Percentiles rank a stretch among this genome's conserved stretches.
Evolutionary conservation across 35 echinoderm and acorn worm genomes (phyloP).

Genomic region (Holothuria glaberrima): DNA sequence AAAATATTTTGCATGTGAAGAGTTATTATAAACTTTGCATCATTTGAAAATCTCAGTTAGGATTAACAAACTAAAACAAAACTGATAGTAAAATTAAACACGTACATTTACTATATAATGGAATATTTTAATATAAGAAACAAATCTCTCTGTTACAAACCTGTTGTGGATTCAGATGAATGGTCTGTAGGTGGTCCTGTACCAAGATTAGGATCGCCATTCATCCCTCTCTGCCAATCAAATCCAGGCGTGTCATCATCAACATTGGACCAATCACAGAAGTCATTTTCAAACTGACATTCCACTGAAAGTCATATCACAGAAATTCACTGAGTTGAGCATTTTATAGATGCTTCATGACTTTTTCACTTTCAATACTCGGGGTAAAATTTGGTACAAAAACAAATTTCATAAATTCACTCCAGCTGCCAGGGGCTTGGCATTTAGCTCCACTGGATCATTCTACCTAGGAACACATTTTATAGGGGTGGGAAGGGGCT

Average conservation of each 20-base stretch:
- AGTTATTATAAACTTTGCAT: no score
- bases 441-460: no score
- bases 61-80: no score
- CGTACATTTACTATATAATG: not conserved
- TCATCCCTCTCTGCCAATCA: conserved; percentile 76
- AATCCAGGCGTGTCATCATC: conserved; percentile 72
- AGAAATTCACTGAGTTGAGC: not conserved
- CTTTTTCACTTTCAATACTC: no score
- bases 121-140: not conserved
- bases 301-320: not conserved
- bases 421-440: no score
- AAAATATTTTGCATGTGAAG: no score
- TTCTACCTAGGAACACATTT: no score
- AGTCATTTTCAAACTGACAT: not conserved
- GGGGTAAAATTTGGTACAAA: no score
- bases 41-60: no score
- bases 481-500: no score
- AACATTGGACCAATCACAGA: conserved; percentile 36
- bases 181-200: conserved; percentile 79
- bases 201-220: conserved; percentile 57
- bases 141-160: conserved; percentile 5
- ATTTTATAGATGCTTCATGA: no score
- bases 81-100: not conserved
- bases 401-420: no score
- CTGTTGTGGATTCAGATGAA: conserved; percentile 67